A percentile compares a stretch with the other conserved stretches of the same genome.
These are phyloP conservation scores for Entomyzon cyanotis DNA, from an alignment of 2,113 vertebrate species.

Conservation along the genomic window DNA sequence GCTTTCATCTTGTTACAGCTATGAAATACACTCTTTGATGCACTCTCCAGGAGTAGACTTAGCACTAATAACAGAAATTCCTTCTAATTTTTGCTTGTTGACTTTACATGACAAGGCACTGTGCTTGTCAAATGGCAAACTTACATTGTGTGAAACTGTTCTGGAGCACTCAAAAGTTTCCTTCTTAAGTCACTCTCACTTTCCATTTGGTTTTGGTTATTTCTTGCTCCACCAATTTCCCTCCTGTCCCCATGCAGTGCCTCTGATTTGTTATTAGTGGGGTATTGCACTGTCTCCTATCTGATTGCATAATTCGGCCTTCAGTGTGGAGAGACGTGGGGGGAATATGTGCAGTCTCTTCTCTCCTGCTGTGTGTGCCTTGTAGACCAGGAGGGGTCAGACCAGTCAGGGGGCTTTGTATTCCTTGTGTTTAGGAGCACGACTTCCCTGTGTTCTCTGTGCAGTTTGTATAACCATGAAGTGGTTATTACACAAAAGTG, in stretches of 20 bases:
- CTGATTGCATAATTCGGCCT: neutral
- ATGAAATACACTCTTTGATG: neutral
- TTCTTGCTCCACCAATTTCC: neutral
- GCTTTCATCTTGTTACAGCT: neutral
- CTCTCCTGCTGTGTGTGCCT: neutral
- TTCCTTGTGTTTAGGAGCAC: neutral
- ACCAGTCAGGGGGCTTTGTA: neutral
- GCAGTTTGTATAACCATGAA: neutral
- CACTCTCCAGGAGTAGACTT: neutral
- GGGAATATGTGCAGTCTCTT: neutral
- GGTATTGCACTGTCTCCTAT: neutral
- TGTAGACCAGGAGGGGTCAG: neutral
- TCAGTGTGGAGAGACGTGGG: fast-evolving
- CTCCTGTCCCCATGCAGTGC: fast-evolving
- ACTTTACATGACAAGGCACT: neutral
- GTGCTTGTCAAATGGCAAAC: neutral
- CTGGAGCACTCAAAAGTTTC: neutral
- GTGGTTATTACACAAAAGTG: neutral
- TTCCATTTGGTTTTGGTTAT: neutral
- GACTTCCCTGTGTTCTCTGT: neutral
- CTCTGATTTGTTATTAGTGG: neutral
- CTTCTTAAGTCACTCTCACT: neutral
- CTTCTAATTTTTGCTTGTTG: neutral
- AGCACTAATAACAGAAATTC: neutral
- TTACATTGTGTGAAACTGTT: neutral